Base-by-base conservation (phyloP, 1,140 invertebrate genomes). In the Panagrolaimus sp. region DNA sequence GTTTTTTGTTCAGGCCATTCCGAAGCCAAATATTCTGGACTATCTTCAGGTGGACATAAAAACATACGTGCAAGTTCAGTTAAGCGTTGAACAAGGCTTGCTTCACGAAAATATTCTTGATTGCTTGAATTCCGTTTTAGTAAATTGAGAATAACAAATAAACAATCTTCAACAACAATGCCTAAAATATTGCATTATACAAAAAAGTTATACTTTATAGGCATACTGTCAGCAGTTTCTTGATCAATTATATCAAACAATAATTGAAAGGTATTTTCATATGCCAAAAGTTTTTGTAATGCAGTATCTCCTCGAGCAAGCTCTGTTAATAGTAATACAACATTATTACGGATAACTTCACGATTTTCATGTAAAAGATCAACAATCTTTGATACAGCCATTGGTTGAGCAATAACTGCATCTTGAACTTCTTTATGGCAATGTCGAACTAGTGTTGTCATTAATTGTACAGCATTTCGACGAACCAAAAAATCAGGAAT, bases 231-330 rank as follows among this genome's bases (percentile, higher is more conserved):
- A 11, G 74, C 90, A 53, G 93, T 94, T 86, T 99, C 96, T 74
- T 91, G 89, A 1, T 85, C 86, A 27, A 99, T 92, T 42, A 98
- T 93, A 81, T 93, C 91, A 76, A 98, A 91, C 45, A 99, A 86
- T 73, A 91, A 87, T 85, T 98, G 94, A 84, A 98, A 99, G 0
- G 92, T 93, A 86, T 96, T 98, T 86, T 99, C 94, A 86, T 98
- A 99, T 0, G 94, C 96, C 5, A 99, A 93, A 79, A 99, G 97
- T 86, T 99, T 98, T 84, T 99, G 96, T 76, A 99, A 94, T 84
- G 96, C 96, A 0, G 92, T 91, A 87, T 98, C 98, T 7, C 90
- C 89, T 85, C 93, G 93, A 0, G 93, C 97, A 62, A 99, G 85
- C 81, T 94, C 90, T 72, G 91, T 92, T 0, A 99, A 85, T n/a